phyloP scores from a whole-genome alignment of 2,888 invertebrate genomes.

The Metallyticus violacea region DNA sequence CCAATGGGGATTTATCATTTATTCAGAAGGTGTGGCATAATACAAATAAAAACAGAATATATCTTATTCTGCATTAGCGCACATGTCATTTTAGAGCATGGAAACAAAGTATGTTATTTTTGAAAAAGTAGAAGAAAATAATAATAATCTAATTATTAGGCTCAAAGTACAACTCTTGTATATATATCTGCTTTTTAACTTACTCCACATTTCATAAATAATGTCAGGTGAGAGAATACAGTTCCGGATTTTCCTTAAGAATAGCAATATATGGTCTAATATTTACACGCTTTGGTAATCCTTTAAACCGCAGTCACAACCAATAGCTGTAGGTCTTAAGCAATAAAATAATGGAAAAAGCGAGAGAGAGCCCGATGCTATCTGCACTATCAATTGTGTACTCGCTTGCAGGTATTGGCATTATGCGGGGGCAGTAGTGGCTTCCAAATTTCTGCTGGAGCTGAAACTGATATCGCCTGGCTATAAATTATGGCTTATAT shows the following conservation, averaged over 20 bases:
- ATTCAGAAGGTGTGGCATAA: no score
- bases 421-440: not conserved
- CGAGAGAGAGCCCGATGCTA: not conserved
- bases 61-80: no score
- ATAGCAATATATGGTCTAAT: not conserved
- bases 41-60: no score
- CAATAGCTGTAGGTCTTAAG: not conserved
- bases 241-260: not conserved
- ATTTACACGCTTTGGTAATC: not conserved
- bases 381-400: not conserved
- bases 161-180: no score
- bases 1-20: no score
- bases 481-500: not conserved
- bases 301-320: not conserved
- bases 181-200: no score
- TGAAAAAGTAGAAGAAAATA: no score
- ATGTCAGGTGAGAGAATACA: not conserved
- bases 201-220: no score
- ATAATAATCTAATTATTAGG: no score
- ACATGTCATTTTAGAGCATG: no score
- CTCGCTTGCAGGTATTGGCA: not conserved
- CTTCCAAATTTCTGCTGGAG: not conserved
- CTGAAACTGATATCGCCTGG: not conserved
- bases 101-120: no score
- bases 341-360: not conserved